phyloP scores from a whole-genome alignment of 2,888 invertebrate genomes.

The Emesis furor region DNA sequence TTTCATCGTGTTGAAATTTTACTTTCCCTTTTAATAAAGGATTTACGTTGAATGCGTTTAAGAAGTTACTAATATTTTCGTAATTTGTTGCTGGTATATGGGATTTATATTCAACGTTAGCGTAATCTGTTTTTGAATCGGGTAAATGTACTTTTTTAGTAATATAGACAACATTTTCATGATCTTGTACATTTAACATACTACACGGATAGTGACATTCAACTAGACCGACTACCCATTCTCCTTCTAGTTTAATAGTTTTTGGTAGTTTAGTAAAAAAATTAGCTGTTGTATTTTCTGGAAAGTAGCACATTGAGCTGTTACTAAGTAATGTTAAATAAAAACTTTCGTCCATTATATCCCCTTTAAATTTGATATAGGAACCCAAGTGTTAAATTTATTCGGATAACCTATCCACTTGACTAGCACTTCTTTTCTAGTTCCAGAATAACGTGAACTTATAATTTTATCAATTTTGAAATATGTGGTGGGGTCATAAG shows the following conservation, averaged over 20 bases:
- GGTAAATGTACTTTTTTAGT: conserved; percentile 51
- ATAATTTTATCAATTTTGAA: conserved; percentile 73
- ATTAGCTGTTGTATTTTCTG: conserved; percentile 36
- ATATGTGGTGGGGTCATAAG: conserved; percentile 50
- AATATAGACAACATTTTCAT: conserved; percentile 52
- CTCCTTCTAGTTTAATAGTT: neutral
- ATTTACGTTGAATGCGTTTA: conserved; percentile 54
- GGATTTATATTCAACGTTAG: conserved; percentile 56
- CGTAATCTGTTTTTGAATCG: conserved; percentile 38
- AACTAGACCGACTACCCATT: neutral
- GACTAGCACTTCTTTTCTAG: conserved; percentile 73
- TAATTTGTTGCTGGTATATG: conserved; percentile 70
- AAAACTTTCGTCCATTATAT: conserved; percentile 70
- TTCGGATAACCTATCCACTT: conserved; percentile 76
- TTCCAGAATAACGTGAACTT: conserved; percentile 58
- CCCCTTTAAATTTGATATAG: conserved; percentile 54
- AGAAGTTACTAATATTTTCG: conserved; percentile 57
- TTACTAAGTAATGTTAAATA: conserved; percentile 66
- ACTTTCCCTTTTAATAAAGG: neutral
- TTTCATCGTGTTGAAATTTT: conserved; percentile 28
- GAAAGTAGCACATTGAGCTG: conserved; percentile 66
- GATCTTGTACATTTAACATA: conserved; percentile 60
- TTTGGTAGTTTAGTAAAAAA: neutral
- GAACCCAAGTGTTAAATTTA: conserved; percentile 75
- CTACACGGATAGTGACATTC: neutral